Evolutionary conservation across 2,888 invertebrate species (phyloP).

Genomic region (Hedychridium roseum): DNA sequence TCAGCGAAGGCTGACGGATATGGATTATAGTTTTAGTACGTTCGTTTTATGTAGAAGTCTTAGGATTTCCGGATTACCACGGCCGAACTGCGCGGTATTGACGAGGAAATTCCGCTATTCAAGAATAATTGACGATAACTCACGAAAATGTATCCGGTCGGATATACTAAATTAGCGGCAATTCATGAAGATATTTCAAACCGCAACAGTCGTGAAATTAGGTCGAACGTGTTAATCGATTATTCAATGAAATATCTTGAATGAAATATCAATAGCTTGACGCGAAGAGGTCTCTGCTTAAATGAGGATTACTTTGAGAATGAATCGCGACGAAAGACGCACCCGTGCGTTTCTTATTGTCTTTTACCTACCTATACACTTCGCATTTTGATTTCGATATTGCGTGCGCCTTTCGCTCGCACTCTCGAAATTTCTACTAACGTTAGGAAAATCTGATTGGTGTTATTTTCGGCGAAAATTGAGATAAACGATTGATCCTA

Average conservation of each 20-base stretch:
- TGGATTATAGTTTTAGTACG: too few relatives aligned
- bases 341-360: constrained; percentile 1
- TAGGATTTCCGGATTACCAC: constrained; percentile 12
- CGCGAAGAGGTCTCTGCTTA: too few relatives aligned
- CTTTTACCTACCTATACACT: constrained; percentile 1
- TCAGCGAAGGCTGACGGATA: constrained; percentile 12
- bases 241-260: too few relatives aligned
- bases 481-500: constrained; percentile 9
- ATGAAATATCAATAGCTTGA: too few relatives aligned
- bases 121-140: constrained; percentile 35
- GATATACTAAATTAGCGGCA: too few relatives aligned
- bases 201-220: too few relatives aligned
- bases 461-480: constrained; percentile 4
- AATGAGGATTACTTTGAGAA: too few relatives aligned
- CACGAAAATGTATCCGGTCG: too few relatives aligned
- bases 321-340: too few relatives aligned
- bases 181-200: too few relatives aligned
- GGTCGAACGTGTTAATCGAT: too few relatives aligned
- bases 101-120: constrained; percentile 3
- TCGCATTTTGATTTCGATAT: background rate
- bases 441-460: background rate
- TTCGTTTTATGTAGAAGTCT: constrained; percentile 31
- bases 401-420: background rate
- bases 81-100: background rate
- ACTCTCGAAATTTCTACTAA: too few relatives aligned